Percentiles rank a stretch among this genome's conserved stretches.
phyloP scores from a whole-genome alignment of 2,888 invertebrate genomes.

The Achlya flavicornis region DNA sequence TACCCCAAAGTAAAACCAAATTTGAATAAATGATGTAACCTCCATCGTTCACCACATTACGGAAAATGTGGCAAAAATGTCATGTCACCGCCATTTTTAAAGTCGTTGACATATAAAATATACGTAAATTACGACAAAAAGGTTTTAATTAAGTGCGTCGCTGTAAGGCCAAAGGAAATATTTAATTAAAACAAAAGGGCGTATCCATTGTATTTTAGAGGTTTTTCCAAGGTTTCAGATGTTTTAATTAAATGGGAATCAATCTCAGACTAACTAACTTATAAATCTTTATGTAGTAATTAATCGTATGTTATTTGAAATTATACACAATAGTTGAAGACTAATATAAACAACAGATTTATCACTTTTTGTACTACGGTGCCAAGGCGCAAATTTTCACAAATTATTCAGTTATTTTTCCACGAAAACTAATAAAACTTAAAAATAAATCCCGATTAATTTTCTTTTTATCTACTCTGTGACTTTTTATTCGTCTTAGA shows the following conservation, averaged over 20 bases:
- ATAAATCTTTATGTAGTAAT: not conserved
- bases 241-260: not conserved
- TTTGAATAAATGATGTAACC: conserved; percentile 6
- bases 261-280: not conserved
- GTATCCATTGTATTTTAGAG: conserved; percentile 2
- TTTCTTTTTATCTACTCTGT: no score
- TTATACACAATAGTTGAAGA: no score
- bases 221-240: not conserved
- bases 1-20: not conserved
- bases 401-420: no score
- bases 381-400: no score
- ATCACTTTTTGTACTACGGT: no score
- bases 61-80: not conserved
- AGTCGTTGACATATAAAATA: not conserved
- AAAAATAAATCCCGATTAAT: no score
- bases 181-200: conserved; percentile 8
- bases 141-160: conserved; percentile 1
- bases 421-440: no score
- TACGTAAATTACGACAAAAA: not conserved
- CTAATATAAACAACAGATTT: no score
- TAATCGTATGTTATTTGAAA: no score
- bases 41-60: not conserved
- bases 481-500: no score
- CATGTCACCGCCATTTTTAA: not conserved
- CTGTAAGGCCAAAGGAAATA: conserved; percentile 7